Evolutionary conservation across 2,113 vertebrate genomes (phyloP).

Genomic region (Eira barbara): DNA sequence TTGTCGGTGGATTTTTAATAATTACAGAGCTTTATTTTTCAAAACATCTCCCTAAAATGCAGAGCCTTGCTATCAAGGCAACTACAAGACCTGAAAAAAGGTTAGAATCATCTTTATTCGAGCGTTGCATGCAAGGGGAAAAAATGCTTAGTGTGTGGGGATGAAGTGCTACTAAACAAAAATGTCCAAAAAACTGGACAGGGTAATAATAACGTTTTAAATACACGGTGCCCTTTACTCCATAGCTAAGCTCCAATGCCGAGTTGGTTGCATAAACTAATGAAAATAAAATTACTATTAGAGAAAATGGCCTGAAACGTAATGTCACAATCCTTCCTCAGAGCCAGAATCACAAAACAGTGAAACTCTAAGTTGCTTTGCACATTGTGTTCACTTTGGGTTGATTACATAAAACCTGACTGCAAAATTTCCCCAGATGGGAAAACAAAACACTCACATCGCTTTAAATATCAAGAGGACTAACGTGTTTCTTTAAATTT

Average conservation of each 20-base stretch:
- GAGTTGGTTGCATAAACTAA: background rate
- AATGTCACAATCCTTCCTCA: background rate
- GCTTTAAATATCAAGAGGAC: background rate
- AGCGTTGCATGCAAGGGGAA: background rate
- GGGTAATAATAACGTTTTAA: background rate
- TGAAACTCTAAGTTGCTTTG: background rate
- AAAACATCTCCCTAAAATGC: background rate
- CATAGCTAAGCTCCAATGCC: background rate
- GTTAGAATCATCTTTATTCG: background rate
- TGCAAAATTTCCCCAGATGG: background rate
- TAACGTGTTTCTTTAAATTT: slow-evolving; percentile 7
- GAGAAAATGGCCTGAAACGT: background rate
- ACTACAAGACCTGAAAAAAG: background rate
- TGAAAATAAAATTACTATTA: background rate
- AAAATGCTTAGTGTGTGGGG: background rate
- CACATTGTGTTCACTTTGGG: background rate
- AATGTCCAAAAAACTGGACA: background rate
- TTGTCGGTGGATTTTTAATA: background rate
- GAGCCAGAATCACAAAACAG: background rate
- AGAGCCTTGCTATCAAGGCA: background rate
- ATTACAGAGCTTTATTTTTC: background rate
- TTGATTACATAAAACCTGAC: background rate
- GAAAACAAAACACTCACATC: background rate
- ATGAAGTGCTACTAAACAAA: background rate
- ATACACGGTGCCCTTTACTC: background rate